Base-by-base conservation (phyloP, 2,888 invertebrate species). In the Dolichomitus sp. region DNA sequence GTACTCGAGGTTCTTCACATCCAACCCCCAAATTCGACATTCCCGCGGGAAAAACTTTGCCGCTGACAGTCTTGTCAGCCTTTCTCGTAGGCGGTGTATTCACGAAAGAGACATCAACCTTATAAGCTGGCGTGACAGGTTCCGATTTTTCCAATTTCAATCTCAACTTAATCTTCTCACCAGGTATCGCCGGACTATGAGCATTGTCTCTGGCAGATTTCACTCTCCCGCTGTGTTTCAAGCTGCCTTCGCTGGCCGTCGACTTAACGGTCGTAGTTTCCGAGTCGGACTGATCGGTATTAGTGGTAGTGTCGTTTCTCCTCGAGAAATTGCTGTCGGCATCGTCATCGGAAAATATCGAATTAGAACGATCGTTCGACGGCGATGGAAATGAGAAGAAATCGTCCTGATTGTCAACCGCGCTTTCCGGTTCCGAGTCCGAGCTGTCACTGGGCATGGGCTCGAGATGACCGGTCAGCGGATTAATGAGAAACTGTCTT, bases 401-500 rank as follows among this genome's bases (percentile, higher is more conserved):
- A 87, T 94, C 94, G 70, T 94, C 94, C 79, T 92, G 93, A 84
- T 93, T 92, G 81, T 93, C 93, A 37, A 93, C 90, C 48, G 93
- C 93, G 77, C 93, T 93, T 74, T 93, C 93, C 6, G 92, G 91
- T 87, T 96, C 96, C 0, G 96, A 96, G 84, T 95, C 95, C 83
- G 95, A 95, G 82, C 96, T 96, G 85, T 96, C 96, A 88, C 95
- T 95, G 37, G 96, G 96, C 94, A 97, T 97, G 2, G 97, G 96
- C 90, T 98, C 98, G 90, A 98, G 95, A 91, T 97, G 97, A 52
- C 98, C 97, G 85, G 98, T 98, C 84, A 98, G 95, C 0, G 98
- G 98, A 94, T 98, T 98, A 88, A 98, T 98, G 59, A 98, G 96
- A 95, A 97, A 97, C 94, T 97, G 97, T 89, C 96, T 95, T 93